Percentiles rank a stretch among this genome's conserved stretches.
Conservation (phyloP, 2,888 invertebrate genomes). For the Lasius fuliginosus region DNA sequence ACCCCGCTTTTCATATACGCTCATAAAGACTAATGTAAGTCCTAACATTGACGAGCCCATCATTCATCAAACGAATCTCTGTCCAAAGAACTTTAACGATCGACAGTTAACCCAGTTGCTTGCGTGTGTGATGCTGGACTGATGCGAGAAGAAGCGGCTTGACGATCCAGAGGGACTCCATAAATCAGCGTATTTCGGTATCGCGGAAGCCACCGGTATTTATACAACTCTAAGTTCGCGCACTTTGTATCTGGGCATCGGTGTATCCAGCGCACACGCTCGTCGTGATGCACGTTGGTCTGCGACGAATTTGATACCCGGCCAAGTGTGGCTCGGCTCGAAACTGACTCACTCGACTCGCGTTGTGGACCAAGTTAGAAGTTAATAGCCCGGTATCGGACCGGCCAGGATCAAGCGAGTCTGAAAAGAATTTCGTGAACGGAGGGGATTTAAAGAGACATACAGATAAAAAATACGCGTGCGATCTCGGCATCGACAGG, state of each 20-base stretch:
- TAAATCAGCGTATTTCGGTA: conserved; percentile 85
- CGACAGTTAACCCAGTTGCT: conserved; percentile 73
- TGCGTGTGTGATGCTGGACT: background rate
- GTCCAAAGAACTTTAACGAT: conserved; percentile 66
- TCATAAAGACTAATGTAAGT: conserved; percentile 26
- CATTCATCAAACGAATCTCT: conserved; percentile 41
- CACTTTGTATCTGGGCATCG: conserved; percentile 56
- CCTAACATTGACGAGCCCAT: conserved; percentile 20
- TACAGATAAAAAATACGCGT: background rate
- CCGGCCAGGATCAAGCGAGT: background rate
- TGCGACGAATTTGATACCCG: conserved; percentile 78
- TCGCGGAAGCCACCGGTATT: conserved; percentile 83
- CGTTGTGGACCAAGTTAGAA: conserved; percentile 19
- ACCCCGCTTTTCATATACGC: background rate
- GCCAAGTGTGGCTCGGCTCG: conserved; percentile 75
- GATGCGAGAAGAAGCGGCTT: conserved; percentile 1
- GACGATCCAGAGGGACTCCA: conserved; percentile 63
- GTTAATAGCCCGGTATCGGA: background rate
- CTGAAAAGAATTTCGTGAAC: background rate
- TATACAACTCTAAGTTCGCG: conserved; percentile 77
- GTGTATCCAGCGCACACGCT: conserved; percentile 20
- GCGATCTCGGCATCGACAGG: conserved; percentile 26
- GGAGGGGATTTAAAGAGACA: background rate
- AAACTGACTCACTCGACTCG: conserved; percentile 68
- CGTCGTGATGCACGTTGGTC: conserved; percentile 30